A percentile compares a stretch with the other conserved stretches of the same genome.
These are phyloP conservation scores for Cebuella pygmaea DNA, from an alignment of 2,797 vertebrate species.

Conservation along the genomic window DNA sequence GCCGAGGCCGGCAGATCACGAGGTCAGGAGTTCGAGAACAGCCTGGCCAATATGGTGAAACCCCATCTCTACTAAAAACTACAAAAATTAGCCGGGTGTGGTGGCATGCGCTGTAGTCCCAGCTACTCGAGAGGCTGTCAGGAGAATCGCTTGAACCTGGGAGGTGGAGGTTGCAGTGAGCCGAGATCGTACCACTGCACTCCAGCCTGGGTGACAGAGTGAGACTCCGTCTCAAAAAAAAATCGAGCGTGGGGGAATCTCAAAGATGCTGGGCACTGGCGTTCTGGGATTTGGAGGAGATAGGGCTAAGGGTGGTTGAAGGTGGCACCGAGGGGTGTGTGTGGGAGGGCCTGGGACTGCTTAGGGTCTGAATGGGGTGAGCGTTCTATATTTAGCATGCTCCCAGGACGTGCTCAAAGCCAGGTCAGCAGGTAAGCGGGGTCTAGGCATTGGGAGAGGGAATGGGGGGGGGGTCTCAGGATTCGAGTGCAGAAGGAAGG, in stretches of 20 bases:
- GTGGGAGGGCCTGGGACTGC: not conserved
- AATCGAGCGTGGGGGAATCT: not conserved
- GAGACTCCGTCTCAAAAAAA: not conserved
- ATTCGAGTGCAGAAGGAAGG: not conserved
- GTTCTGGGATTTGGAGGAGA: not conserved
- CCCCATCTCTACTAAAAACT: not conserved
- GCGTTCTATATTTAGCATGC: not conserved
- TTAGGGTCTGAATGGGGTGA: not conserved
- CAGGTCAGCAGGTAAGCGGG: not conserved
- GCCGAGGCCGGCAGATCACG: not conserved
- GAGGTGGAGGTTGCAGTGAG: not conserved
- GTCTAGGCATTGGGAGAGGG: not conserved
- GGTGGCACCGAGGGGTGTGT: not conserved
- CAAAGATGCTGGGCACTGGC: not conserved
- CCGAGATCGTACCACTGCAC: not conserved
- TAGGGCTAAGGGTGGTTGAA: not conserved
- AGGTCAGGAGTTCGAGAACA: not conserved
- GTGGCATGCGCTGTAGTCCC: not conserved
- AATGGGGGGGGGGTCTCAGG: not conserved
- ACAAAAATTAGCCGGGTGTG: not conserved
- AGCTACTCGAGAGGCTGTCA: not conserved
- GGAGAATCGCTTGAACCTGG: not conserved
- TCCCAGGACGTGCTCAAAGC: not conserved
- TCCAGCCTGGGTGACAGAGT: not conserved
- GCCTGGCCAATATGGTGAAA: not conserved